Evolutionary conservation across 1,140 invertebrate genomes (phyloP).

Genomic region (Tetragonula clypearis): DNA sequence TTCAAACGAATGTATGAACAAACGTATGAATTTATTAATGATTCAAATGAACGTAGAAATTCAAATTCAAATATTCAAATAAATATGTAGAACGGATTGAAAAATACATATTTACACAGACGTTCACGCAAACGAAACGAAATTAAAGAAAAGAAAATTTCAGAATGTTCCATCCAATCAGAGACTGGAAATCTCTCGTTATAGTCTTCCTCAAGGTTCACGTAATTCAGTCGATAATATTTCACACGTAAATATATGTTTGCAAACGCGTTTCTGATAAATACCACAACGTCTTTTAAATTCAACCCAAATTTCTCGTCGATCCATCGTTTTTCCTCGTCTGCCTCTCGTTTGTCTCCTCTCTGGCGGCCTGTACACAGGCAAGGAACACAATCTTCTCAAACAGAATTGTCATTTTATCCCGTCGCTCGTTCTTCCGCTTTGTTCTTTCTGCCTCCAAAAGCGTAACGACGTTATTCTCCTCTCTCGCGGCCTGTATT

Average conservation of each 20-base stretch:
- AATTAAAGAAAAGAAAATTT: too few relatives aligned
- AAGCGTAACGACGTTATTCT: slow-evolving; percentile 2
- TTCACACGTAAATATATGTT: not conserved
- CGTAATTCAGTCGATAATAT: not conserved
- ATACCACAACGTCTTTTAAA: not conserved
- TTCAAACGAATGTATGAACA: too few relatives aligned
- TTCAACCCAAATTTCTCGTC: not conserved
- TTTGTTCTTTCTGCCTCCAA: not conserved
- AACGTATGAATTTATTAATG: too few relatives aligned
- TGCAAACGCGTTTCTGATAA: not conserved
- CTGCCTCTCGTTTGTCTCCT: not conserved
- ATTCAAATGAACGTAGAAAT: too few relatives aligned
- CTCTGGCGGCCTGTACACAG: slow-evolving; percentile 3
- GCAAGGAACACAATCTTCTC: slow-evolving; percentile 43
- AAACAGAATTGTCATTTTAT: not conserved
- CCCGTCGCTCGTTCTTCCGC: not conserved
- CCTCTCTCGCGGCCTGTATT: slow-evolving; percentile 22
- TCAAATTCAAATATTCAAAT: too few relatives aligned
- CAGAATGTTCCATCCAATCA: too few relatives aligned
- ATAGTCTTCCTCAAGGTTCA: not conserved
- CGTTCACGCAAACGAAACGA: too few relatives aligned
- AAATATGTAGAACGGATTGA: too few relatives aligned
- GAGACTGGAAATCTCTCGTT: too few relatives aligned
- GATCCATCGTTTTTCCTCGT: not conserved
- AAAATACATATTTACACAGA: too few relatives aligned